These are phyloP conservation scores for Harpagoxenus sublaevis DNA, from an alignment of 2,888 invertebrate genomes.

Conservation along the genomic window DNA sequence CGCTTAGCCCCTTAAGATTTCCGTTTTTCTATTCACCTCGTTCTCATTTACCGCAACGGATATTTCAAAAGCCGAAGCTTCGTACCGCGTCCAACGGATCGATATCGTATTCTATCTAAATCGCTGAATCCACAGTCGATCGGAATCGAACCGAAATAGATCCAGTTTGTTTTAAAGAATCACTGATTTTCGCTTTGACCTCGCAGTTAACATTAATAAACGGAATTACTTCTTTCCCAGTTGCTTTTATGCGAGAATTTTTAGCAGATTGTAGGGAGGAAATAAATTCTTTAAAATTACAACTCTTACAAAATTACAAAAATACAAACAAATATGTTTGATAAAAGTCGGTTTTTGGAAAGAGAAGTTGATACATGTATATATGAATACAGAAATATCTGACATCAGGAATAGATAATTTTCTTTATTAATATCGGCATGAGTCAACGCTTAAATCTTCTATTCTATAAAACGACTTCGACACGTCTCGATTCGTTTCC, in stretches of 20 bases:
- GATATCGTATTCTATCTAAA: slow-evolving; percentile 10
- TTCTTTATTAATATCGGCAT: neutral
- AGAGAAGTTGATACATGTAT: neutral
- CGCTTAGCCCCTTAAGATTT: neutral
- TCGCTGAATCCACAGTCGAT: slow-evolving; percentile 17
- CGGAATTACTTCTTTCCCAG: neutral
- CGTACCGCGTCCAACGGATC: slow-evolving; percentile 60
- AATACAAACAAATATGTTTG: neutral
- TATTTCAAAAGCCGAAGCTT: slow-evolving; percentile 44
- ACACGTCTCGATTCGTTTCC: slow-evolving; percentile 19
- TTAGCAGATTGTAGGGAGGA: neutral
- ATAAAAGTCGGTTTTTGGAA: neutral
- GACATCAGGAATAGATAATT: neutral
- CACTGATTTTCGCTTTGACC: neutral
- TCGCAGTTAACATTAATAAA: neutral
- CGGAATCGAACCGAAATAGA: slow-evolving; percentile 27
- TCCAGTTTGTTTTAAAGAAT: slow-evolving; percentile 14
- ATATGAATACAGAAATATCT: neutral
- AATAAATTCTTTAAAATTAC: neutral
- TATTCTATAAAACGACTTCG: slow-evolving; percentile 14
- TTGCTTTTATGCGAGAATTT: neutral
- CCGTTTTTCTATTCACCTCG: neutral
- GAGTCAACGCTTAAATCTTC: slow-evolving; percentile 21
- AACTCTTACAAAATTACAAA: neutral
- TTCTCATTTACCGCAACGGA: slow-evolving; percentile 22